These are phyloP conservation scores for Tetraneura akinire DNA, from an alignment of 1,140 invertebrate genomes.

Conservation along the genomic window DNA sequence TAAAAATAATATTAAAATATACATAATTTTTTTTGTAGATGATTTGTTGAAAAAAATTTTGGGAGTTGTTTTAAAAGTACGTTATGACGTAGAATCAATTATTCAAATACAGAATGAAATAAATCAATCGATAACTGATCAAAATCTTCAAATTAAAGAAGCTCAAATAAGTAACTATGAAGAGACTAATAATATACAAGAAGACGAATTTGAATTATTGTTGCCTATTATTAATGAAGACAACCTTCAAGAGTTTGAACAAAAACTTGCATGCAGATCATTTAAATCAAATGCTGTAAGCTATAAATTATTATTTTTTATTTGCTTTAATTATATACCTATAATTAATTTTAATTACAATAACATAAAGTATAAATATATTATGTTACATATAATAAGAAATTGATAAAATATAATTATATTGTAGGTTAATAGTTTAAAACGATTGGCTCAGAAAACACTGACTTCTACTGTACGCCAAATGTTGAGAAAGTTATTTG, in stretches of 20 bases:
- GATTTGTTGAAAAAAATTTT: background rate
- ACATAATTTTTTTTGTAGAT: background rate
- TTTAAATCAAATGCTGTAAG: slow-evolving; percentile 4
- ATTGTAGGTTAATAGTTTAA: background rate
- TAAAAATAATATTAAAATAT: background rate
- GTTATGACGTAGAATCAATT: background rate
- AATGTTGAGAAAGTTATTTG: background rate
- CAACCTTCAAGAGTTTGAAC: background rate
- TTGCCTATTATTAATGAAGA: background rate
- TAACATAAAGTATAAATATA: background rate
- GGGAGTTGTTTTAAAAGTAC: background rate
- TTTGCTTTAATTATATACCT: background rate
- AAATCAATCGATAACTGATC: background rate
- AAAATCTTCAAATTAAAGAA: background rate
- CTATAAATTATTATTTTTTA: background rate
- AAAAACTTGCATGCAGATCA: background rate
- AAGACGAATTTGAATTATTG: background rate
- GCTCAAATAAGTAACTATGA: background rate
- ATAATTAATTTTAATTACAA: background rate
- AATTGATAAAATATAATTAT: too few species aligned
- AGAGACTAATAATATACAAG: background rate
- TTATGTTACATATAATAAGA: background rate
- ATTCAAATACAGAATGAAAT: background rate
- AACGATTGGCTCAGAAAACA: background rate
- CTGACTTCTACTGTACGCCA: background rate